These are phyloP conservation scores for Pseudomyrmex flavicornis DNA, from an alignment of 1,140 invertebrate genomes.

Conservation along the genomic window DNA sequence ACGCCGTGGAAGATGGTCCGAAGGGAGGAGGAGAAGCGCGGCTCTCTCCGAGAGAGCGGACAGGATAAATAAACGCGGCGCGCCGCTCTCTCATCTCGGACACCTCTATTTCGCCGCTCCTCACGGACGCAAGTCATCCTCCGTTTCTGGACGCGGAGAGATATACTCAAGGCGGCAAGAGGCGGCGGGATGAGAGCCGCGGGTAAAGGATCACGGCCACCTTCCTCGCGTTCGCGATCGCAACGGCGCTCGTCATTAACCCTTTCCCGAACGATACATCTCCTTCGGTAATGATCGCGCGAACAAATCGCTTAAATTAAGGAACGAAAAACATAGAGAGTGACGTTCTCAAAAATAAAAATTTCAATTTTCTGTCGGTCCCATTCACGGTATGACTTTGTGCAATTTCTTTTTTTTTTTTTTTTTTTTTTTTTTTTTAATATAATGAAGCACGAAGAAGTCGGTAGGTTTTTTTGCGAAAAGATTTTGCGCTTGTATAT, in stretches of 20 bases:
- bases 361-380: neutral
- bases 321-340: constrained; percentile 22
- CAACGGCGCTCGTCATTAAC: constrained; percentile 65
- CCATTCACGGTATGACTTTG: neutral
- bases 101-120: constrained; percentile 82
- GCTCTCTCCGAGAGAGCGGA: constrained; percentile 74
- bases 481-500: neutral
- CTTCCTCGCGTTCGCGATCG: constrained; percentile 59
- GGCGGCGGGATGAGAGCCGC: constrained; percentile 30
- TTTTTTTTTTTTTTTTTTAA: neutral
- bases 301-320: constrained; percentile 46
- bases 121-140: constrained; percentile 78
- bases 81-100: constrained; percentile 83
- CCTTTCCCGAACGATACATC: constrained; percentile 51
- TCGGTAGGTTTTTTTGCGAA: too few relatives aligned
- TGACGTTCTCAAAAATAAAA: constrained; percentile 1
- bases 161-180: constrained; percentile 15
- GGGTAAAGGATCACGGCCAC: constrained; percentile 53
- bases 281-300: constrained; percentile 40
- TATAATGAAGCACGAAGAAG: too few relatives aligned
- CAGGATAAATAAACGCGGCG: constrained; percentile 84
- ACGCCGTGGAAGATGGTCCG: constrained; percentile 42
- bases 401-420: neutral
- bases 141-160: constrained; percentile 68
- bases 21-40: constrained; percentile 62